A percentile compares a stretch with the other conserved stretches of the same genome.
Conservation (phyloP, 2,113 vertebrate species). For the Tringa solitaria region DNA sequence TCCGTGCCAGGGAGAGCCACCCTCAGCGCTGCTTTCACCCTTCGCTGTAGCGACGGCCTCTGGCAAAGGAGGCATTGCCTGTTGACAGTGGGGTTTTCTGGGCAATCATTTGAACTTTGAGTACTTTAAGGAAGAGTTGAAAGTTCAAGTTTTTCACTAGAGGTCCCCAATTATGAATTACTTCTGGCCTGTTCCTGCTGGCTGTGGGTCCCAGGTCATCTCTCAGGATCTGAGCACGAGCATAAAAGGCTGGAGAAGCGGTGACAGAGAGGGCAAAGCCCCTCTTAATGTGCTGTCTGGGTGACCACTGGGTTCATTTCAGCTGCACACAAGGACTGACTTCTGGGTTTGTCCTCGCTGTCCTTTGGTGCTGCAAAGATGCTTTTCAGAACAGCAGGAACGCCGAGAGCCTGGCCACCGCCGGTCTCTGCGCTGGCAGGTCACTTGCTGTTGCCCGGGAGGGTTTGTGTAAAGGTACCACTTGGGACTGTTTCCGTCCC, state of each 20-base stretch:
- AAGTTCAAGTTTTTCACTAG: background rate
- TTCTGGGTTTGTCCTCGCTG: background rate
- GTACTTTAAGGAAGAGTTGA: background rate
- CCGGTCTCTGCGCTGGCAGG: background rate
- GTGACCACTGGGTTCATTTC: background rate
- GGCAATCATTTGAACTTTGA: background rate
- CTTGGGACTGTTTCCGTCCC: background rate
- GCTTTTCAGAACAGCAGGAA: background rate
- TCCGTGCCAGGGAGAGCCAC: background rate
- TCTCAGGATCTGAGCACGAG: background rate
- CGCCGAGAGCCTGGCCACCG: background rate
- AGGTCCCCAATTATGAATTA: background rate
- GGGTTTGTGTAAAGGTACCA: background rate
- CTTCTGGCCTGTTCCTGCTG: background rate
- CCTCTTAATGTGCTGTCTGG: rapidly evolving
- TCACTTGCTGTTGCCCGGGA: background rate
- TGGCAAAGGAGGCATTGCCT: background rate
- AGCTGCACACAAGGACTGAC: background rate
- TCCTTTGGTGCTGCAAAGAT: background rate
- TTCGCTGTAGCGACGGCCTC: background rate
- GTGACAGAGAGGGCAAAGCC: background rate
- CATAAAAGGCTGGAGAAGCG: background rate
- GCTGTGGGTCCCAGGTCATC: background rate
- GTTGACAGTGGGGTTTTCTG: background rate
- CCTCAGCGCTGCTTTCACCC: background rate